Percentiles rank a stretch among this genome's conserved stretches.
These are phyloP conservation scores for Ophion obscuratus DNA, from an alignment of 2,888 invertebrate genomes.

Conservation along the genomic window DNA sequence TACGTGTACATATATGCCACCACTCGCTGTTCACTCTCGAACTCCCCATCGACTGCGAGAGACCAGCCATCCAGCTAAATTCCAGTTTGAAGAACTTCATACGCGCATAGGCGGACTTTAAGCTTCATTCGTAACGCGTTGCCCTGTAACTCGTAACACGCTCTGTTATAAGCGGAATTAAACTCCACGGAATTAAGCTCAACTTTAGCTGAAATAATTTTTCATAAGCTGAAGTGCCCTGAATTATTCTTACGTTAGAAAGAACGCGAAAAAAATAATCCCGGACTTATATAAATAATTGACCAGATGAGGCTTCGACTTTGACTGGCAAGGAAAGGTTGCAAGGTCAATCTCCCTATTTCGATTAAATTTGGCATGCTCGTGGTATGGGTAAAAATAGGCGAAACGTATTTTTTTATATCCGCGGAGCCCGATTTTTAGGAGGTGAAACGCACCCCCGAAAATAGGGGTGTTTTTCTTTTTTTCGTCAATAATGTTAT, in stretches of 20 bases:
- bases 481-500: too few relatives aligned
- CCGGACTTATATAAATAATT: neutral
- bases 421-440: too few relatives aligned
- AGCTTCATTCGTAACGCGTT: constrained; percentile 27
- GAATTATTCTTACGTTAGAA: neutral
- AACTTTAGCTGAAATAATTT: neutral
- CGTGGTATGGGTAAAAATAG: too few relatives aligned
- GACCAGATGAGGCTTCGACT: neutral
- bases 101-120: neutral
- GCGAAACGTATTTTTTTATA: too few relatives aligned
- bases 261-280: neutral
- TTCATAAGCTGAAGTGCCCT: neutral
- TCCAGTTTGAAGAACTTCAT: constrained; percentile 34
- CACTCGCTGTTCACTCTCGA: constrained; percentile 17
- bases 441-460: too few relatives aligned
- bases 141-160: neutral
- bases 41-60: constrained; percentile 13
- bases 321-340: too few relatives aligned
- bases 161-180: neutral
- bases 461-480: too few relatives aligned
- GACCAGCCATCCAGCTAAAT: constrained; percentile 48
- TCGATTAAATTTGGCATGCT: too few relatives aligned
- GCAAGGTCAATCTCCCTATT: too few relatives aligned
- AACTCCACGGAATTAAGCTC: neutral
- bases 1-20: neutral